A percentile compares a stretch with the other conserved stretches of the same genome.
Evolutionary conservation across 2,888 invertebrate species (phyloP).

Genomic region (Epirrita christyi): DNA sequence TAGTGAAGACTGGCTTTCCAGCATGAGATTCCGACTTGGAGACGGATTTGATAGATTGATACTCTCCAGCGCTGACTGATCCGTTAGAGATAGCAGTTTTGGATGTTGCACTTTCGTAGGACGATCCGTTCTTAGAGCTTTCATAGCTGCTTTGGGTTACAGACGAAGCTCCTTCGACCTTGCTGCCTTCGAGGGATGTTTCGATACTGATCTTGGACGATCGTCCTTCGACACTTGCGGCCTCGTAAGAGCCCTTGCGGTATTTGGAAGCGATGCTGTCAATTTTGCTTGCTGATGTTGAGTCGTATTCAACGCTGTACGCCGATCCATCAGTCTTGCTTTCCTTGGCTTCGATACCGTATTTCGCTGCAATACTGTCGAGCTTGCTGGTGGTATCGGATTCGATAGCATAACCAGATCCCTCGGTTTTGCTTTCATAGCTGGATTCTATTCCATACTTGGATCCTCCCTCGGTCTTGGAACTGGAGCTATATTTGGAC

Average conservation of each 20-base stretch:
- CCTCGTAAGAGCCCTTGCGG: slow-evolving; percentile 40
- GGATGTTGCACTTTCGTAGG: slow-evolving; percentile 64
- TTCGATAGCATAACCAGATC: slow-evolving; percentile 48
- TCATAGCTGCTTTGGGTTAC: slow-evolving; percentile 61
- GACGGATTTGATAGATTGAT: slow-evolving; percentile 52
- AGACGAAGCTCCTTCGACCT: slow-evolving; percentile 57
- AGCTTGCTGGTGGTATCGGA: slow-evolving; percentile 58
- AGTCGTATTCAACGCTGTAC: slow-evolving; percentile 40
- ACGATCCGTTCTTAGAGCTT: slow-evolving; percentile 60
- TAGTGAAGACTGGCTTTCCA: slow-evolving; percentile 89
- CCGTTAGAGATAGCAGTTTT: slow-evolving; percentile 69
- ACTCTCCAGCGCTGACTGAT: slow-evolving; percentile 56
- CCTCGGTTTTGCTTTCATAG: slow-evolving; percentile 49
- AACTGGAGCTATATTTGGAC: slow-evolving; percentile 66
- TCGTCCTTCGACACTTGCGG: slow-evolving; percentile 46
- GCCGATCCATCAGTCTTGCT: slow-evolving; percentile 58
- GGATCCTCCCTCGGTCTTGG: slow-evolving; percentile 50
- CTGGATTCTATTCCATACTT: slow-evolving; percentile 57
- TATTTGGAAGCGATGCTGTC: slow-evolving; percentile 56
- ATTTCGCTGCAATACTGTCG: slow-evolving; percentile 65
- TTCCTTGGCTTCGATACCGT: slow-evolving; percentile 66
- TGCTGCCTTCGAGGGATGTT: slow-evolving; percentile 57
- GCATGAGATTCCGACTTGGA: slow-evolving; percentile 69
- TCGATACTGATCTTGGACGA: slow-evolving; percentile 54
- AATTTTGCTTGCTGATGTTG: slow-evolving; percentile 44